Base-by-base conservation (phyloP, 1,140 invertebrate species). In the Drosophila hydei region DNA sequence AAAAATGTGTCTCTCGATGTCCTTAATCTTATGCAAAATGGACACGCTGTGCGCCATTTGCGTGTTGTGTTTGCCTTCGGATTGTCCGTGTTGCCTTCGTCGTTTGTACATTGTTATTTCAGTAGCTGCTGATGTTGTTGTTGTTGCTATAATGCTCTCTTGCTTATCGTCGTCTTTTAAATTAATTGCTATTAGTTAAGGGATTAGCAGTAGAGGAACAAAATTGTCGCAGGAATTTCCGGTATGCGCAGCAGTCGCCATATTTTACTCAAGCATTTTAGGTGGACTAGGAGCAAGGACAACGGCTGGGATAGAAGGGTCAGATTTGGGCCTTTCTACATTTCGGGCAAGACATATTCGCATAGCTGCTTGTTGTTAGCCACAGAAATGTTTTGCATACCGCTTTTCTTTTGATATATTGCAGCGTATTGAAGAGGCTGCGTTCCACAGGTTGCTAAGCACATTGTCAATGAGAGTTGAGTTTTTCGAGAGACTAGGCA, bases 151-250 rank as follows among this genome's bases (percentile, higher is more conserved):
- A 52, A 61, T 85, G 81, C 79, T 83, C 76, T 79, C 80, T 85
- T 88, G 78, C 81, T 85, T 88, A 87, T 87, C 83, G 74, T 85
- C 77, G 72, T 81, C 72, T 72, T 90, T 90, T 90, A 90, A 90
- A 90, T 90, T 90, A 90, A 90, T 90, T 90, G 89, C 89, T 72
- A 87, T 90, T 89, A 90, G 89, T 90, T 84, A 89, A 87, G 84
- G 89, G 84, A 89, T 90, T 90, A 89, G 84, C 78, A 83, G 81
- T 70, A 42, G 72, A 71, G 83, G 78, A 83, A 76, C 78, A 78
- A 88, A 81, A 74, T 87, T 88, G 83, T 88, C 83, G 89, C 75
- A 67, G 84, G 84, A 87, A 90, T 90, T 90, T 90, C 89, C 89
- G 89, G 75, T 83, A 89, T 90, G 85, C 78, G 75, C 62, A 60